Evolutionary conservation across 92 coral and sea anemone species (phyloP).

Genomic region (Metridium senile): DNA sequence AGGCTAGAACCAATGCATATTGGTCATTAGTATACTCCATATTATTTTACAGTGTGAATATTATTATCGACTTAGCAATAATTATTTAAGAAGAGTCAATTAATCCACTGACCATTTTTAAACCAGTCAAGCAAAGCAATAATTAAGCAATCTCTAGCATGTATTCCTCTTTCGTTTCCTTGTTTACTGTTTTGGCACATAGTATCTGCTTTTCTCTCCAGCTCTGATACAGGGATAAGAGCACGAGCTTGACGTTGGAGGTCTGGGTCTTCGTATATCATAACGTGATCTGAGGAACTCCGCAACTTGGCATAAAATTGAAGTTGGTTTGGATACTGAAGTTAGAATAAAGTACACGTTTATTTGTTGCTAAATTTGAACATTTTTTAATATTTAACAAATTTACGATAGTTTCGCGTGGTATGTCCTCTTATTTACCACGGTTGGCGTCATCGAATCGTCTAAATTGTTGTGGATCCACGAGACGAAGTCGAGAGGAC

Average conservation of each 20-base stretch:
- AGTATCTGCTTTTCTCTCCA: conserved; percentile 67
- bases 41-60: too few relatives aligned
- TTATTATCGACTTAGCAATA: too few relatives aligned
- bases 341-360: neutral
- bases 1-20: too few relatives aligned
- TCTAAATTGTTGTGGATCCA: too few relatives aligned
- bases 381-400: too few relatives aligned
- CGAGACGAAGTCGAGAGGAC: too few relatives aligned
- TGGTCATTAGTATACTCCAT: too few relatives aligned
- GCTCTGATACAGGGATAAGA: conserved; percentile 69
- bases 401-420: too few relatives aligned
- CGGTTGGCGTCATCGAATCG: too few relatives aligned
- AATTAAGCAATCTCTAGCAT: conserved; percentile 80
- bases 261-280: conserved; percentile 70
- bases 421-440: too few relatives aligned
- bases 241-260: conserved; percentile 72
- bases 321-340: conserved; percentile 23
- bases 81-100: neutral
- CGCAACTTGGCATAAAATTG: conserved; percentile 72
- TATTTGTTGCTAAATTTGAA: neutral
- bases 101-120: conserved; percentile 57
- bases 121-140: conserved; percentile 81
- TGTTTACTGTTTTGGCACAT: conserved; percentile 61
- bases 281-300: conserved; percentile 70
- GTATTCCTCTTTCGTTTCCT: conserved; percentile 63